A percentile compares a stretch with the other conserved stretches of the same genome.
Conservation (phyloP, 2,888 invertebrate species). For the Cephus spinipes region DNA sequence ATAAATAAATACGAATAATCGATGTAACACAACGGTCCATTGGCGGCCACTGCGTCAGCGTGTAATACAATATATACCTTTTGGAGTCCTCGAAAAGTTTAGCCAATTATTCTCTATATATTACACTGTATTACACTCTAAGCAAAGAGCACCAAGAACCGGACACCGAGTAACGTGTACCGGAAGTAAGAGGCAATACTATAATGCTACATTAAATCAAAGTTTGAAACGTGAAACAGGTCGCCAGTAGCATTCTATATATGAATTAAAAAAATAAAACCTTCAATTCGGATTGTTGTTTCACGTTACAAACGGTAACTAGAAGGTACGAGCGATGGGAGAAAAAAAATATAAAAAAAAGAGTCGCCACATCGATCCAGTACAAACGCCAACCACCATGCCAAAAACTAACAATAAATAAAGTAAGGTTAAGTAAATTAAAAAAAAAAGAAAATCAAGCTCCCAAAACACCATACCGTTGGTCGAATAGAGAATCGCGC, state of each 20-base stretch:
- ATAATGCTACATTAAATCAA: neutral
- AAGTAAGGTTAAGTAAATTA: constrained; percentile 27
- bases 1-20: neutral
- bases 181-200: neutral
- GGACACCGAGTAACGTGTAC: neutral
- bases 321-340: constrained; percentile 11
- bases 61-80: neutral
- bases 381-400: constrained; percentile 46
- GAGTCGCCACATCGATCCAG: constrained; percentile 25
- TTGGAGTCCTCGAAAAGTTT: neutral
- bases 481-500: constrained; percentile 37
- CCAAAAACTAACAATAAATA: constrained; percentile 36
- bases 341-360: constrained; percentile 20
- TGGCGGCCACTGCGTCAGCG: neutral
- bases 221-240: neutral
- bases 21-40: neutral
- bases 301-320: constrained; percentile 31
- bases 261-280: neutral
- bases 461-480: constrained; percentile 44
- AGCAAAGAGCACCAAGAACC: neutral
- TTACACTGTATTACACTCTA: neutral
- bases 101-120: neutral
- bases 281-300: neutral
- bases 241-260: too few species aligned
- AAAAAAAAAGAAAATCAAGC: constrained; percentile 27